Conservation (phyloP, 1,140 invertebrate species). For the Stegodyphus mimosarum region DNA sequence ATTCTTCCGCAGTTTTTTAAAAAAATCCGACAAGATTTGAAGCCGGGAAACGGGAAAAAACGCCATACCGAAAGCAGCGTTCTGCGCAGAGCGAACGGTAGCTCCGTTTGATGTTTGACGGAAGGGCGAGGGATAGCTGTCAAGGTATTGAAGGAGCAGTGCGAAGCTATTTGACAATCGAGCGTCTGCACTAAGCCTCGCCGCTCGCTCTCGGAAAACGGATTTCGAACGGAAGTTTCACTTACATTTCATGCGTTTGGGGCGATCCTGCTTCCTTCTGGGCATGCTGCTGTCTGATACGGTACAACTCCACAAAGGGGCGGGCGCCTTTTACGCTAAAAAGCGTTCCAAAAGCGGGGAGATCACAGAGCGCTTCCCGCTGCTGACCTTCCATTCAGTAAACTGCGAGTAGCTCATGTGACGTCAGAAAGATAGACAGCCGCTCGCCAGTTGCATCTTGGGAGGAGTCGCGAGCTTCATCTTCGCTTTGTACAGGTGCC, state of each 20-base stretch:
- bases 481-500: neutral
- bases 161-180: constrained; percentile 52
- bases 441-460: constrained; percentile 59
- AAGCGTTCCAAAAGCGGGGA: constrained; percentile 58
- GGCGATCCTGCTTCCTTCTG: constrained; percentile 75
- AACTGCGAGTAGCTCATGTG: constrained; percentile 55
- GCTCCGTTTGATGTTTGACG: constrained; percentile 56
- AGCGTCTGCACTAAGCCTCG: constrained; percentile 31
- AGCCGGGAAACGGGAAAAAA: neutral
- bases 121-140: constrained; percentile 57
- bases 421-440: constrained; percentile 61
- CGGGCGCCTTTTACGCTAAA: constrained; percentile 61
- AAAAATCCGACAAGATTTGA: neutral
- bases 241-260: constrained; percentile 77
- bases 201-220: constrained; percentile 8
- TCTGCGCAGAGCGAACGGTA: constrained; percentile 22
- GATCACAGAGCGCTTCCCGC: constrained; percentile 61
- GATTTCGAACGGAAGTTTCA: constrained; percentile 56
- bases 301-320: constrained; percentile 60
- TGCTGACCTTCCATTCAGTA: constrained; percentile 63
- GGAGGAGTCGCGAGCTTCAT: constrained; percentile 24
- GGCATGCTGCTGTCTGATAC: constrained; percentile 70
- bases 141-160: constrained; percentile 51
- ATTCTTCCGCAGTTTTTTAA: neutral
- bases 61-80: neutral